Evolutionary conservation across 2,888 invertebrate species (phyloP).

Genomic region (Thecophora atra): DNA sequence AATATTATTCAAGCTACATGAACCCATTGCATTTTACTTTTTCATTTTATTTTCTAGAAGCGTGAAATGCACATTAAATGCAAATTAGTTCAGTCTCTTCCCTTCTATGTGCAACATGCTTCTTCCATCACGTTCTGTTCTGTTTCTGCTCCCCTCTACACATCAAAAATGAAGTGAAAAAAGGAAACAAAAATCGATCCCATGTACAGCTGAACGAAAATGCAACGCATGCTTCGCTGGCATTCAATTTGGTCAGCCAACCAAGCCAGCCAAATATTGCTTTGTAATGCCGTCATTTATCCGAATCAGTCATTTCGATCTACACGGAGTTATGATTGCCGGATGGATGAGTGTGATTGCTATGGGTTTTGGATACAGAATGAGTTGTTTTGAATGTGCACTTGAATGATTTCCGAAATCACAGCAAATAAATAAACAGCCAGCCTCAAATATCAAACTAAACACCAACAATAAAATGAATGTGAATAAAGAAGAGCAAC

Average conservation of each 20-base stretch:
- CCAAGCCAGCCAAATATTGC: not conserved
- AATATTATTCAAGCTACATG: not conserved
- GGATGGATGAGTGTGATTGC: not conserved
- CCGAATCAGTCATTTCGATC: not conserved
- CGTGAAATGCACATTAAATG: not conserved
- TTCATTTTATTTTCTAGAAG: not conserved
- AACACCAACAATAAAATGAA: no score
- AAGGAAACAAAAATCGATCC: conserved; percentile 8
- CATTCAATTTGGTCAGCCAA: no score
- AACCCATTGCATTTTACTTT: conserved; percentile 7
- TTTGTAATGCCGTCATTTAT: conserved; percentile 7
- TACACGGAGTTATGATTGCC: not conserved
- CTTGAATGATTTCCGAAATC: conserved; percentile 21
- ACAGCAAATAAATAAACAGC: conserved; percentile 9
- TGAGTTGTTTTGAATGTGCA: no score
- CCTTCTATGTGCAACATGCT: no score
- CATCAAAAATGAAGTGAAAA: conserved; percentile 14
- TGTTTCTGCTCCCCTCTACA: not conserved
- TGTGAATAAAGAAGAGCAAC: no score
- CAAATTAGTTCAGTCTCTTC: not conserved
- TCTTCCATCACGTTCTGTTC: no score
- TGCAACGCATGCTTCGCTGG: conserved; percentile 6
- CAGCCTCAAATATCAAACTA: not conserved
- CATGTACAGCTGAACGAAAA: not conserved
- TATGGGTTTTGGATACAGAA: not conserved